phyloP scores from a whole-genome alignment of 2,113 vertebrate species.

The Gopherus flavomarginatus region DNA sequence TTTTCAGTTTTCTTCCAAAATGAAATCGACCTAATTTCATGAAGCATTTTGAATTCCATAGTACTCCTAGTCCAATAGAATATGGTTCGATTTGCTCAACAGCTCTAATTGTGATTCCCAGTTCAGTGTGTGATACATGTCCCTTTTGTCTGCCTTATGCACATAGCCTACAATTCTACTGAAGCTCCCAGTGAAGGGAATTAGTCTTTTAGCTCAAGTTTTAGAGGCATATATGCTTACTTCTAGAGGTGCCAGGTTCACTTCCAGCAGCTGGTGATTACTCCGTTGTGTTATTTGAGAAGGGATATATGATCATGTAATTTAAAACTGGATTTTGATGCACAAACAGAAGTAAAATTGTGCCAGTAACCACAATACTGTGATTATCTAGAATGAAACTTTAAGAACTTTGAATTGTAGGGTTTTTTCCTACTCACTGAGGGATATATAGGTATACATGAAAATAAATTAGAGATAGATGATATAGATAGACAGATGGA shows the following conservation, averaged over 20 bases:
- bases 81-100: neutral
- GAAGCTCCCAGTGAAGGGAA: neutral
- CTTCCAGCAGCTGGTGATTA: neutral
- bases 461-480: neutral
- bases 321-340: neutral
- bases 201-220: accelerated
- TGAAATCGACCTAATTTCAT: neutral
- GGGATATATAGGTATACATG: neutral
- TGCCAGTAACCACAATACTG: neutral
- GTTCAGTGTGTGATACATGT: neutral
- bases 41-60: neutral
- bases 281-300: neutral
- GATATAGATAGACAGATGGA: neutral
- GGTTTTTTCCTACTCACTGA: accelerated
- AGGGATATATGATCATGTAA: neutral
- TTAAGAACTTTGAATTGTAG: neutral
- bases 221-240: neutral
- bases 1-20: neutral
- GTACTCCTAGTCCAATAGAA: neutral
- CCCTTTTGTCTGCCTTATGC: neutral
- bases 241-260: neutral
- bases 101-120: neutral
- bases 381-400: neutral
- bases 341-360: neutral
- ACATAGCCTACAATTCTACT: neutral